These are phyloP conservation scores for Plusia festucae DNA, from an alignment of 2,888 invertebrate genomes.

Conservation along the genomic window DNA sequence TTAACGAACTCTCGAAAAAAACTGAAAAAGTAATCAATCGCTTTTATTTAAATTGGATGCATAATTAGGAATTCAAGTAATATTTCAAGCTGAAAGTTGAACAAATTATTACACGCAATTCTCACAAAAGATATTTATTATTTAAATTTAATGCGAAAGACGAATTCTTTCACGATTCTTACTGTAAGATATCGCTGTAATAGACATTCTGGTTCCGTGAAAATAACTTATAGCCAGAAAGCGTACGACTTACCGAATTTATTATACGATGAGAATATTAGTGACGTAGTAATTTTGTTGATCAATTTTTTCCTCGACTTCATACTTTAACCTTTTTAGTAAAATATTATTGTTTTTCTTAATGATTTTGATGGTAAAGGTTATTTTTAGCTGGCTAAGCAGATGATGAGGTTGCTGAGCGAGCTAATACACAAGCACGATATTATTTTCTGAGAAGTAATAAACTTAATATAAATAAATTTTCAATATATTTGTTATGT, in stretches of 20 bases:
- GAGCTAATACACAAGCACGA: too few species aligned
- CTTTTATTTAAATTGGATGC: background rate
- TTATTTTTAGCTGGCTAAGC: too few species aligned
- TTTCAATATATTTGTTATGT: too few species aligned
- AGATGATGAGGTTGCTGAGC: too few species aligned
- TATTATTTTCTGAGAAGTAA: too few species aligned
- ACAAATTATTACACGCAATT: slow-evolving; percentile 3
- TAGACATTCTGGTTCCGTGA: slow-evolving; percentile 10
- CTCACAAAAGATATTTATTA: slow-evolving; percentile 5
- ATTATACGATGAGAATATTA: background rate
- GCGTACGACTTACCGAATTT: background rate
- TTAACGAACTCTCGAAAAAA: background rate
- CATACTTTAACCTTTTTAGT: too few species aligned
- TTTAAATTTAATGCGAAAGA: slow-evolving; percentile 20
- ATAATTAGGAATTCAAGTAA: slow-evolving; percentile 5
- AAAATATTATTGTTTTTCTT: too few species aligned
- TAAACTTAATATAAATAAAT: too few species aligned
- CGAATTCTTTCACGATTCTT: slow-evolving; percentile 35
- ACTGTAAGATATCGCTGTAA: slow-evolving; percentile 17
- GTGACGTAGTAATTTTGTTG: background rate
- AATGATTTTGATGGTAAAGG: too few species aligned
- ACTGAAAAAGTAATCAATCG: background rate
- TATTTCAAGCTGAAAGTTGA: background rate
- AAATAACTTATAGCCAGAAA: slow-evolving; percentile 5
- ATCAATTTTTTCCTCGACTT: background rate